A percentile compares a stretch with the other conserved stretches of the same genome.
Evolutionary conservation across 2,888 invertebrate genomes (phyloP).

Genomic region (Hyposoter dolosus): DNA sequence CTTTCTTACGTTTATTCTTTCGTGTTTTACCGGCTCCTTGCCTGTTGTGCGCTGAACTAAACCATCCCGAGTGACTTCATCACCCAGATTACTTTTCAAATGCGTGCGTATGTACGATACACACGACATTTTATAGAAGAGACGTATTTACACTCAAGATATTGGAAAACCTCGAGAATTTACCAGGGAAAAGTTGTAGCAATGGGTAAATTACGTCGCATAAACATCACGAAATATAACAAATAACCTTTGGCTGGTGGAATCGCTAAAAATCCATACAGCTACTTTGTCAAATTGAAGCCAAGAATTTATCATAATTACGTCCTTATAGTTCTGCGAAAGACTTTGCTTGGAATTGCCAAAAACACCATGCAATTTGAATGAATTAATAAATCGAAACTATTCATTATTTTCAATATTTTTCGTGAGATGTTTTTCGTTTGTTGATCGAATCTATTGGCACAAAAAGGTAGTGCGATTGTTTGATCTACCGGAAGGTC

Average conservation of each 20-base stretch:
- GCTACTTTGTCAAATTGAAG: background rate
- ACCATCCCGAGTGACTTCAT: conserved; percentile 59
- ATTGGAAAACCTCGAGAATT: conserved; percentile 48
- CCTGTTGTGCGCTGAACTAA: conserved; percentile 33
- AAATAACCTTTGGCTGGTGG: background rate
- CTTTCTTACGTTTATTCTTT: conserved; percentile 9
- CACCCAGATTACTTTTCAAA: conserved; percentile 38
- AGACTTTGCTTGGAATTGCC: background rate
- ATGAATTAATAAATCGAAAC: background rate
- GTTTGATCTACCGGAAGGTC: background rate
- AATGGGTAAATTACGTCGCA: background rate
- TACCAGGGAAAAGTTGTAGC: background rate
- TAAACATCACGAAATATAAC: background rate
- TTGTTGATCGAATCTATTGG: background rate
- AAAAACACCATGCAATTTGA: background rate
- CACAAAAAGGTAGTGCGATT: background rate
- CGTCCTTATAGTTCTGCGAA: background rate
- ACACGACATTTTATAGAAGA: conserved; percentile 16
- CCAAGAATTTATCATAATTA: background rate
- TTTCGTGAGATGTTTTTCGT: background rate
- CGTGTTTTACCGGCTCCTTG: conserved; percentile 24
- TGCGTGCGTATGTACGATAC: conserved; percentile 14
- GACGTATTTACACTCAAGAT: conserved; percentile 20
- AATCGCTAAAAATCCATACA: background rate
- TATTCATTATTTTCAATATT: background rate